Base-by-base conservation (phyloP, 2,113 vertebrate genomes). In the Coptodon rendalli region DNA sequence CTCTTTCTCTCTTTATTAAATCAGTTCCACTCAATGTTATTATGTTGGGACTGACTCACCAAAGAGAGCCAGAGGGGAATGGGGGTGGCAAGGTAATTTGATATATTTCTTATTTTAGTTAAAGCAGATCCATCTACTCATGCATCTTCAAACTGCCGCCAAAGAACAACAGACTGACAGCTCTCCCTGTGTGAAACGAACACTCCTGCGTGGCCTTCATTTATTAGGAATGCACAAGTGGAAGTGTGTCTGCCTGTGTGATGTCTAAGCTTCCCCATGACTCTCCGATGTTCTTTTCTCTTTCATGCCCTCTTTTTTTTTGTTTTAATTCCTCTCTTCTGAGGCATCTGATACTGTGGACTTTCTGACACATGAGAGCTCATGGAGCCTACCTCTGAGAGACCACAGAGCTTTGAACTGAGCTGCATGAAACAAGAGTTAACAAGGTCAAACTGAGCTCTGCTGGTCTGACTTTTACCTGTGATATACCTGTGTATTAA, bases 141-240 rank as follows among this genome's bases (percentile, higher is more conserved):
- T 83, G 83, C 85, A 19, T 87, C 86, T 90, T 94, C 85, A 93
- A 90, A 83, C 86, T 87, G 81, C 81, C 6, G 53, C 87, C 81
- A 89, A 89, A 86, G 81, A 85, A 84, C 87, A 82, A 86, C 57
- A 84, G 91, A 91, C 84, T 90, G 94, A 92, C 93, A 85, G 86
- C 79, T 87, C 85, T 91, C 90, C 83, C 87, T 54, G 80, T 86
- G 91, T 83, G 92, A 92, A 83, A 73, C 27, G 24, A 76, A 87
- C 84, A 54, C 91, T 94, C 90, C 90, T 87, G 91, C 89, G 93
- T 93, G 90, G 92, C 92, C 91, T 94, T 96, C 92, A 93, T 95
- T 93, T 93, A 86, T 63, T 5, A 91, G 91, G 94, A 95, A 96
- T 95, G 94, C 84, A 80, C 40, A 43, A 45, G 80, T 84, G 73